These are phyloP conservation scores for Olivierus martensii DNA, from an alignment of 1,140 invertebrate species.

Conservation along the genomic window DNA sequence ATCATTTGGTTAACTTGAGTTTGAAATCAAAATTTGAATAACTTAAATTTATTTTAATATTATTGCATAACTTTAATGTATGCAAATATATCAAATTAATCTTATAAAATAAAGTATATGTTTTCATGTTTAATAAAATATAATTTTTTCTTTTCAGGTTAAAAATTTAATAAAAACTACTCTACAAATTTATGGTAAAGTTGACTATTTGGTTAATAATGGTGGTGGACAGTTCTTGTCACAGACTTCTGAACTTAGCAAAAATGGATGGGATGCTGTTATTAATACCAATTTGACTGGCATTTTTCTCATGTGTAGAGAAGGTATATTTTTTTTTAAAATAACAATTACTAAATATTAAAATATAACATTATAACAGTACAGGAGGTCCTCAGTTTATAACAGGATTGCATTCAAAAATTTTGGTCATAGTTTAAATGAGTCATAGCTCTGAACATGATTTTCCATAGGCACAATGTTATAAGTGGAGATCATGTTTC, in stretches of 20 bases:
- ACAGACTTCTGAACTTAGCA: slow-evolving; percentile 26
- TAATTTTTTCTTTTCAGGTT: slow-evolving; percentile 27
- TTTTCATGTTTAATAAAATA: slow-evolving; percentile 20
- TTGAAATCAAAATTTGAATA: too few species aligned
- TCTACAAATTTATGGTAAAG: slow-evolving; percentile 28
- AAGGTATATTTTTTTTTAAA: too few species aligned
- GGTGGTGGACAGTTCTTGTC: slow-evolving; percentile 39
- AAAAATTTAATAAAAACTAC: slow-evolving; percentile 27
- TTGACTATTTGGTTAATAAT: slow-evolving; percentile 39
- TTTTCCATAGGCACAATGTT: too few species aligned
- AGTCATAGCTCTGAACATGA: too few species aligned
- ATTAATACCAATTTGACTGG: slow-evolving; percentile 40
- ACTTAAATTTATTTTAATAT: background rate
- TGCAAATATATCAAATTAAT: slow-evolving; percentile 9
- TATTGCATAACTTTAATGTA: slow-evolving; percentile 8
- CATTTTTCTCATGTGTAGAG: slow-evolving; percentile 35
- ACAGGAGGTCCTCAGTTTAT: too few species aligned
- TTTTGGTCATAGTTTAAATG: too few species aligned
- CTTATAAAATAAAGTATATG: background rate
- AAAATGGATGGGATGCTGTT: slow-evolving; percentile 42
- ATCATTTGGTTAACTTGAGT: too few species aligned
- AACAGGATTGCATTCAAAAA: too few species aligned
- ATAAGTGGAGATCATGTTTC: too few species aligned
- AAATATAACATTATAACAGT: too few species aligned
- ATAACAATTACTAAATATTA: too few species aligned